phyloP scores from a whole-genome alignment of 2,888 invertebrate species.

The Petrophora chlorosata region DNA sequence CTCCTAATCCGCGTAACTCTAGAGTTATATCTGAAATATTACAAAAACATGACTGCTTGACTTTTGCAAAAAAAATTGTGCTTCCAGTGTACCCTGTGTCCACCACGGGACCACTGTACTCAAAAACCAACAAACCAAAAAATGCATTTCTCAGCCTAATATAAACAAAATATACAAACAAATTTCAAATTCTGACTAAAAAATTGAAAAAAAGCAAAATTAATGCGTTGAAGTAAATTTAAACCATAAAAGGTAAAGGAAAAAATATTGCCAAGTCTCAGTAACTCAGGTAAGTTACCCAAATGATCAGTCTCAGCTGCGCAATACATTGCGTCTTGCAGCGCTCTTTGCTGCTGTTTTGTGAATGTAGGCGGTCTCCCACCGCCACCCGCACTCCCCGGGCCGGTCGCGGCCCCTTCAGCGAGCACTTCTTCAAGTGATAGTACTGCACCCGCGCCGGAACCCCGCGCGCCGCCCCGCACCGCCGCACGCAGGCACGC shows the following conservation, averaged over 20 bases:
- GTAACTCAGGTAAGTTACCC: conserved; percentile 70
- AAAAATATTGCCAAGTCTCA: background rate
- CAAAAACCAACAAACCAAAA: too few relatives aligned
- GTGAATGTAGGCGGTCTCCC: conserved; percentile 81
- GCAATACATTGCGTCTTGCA: conserved; percentile 97
- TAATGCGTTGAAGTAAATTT: too few relatives aligned
- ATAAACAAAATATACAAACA: too few relatives aligned
- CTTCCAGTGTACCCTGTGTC: too few relatives aligned
- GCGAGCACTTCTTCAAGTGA: conserved; percentile 95
- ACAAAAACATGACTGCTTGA: background rate
- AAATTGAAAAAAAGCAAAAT: too few relatives aligned
- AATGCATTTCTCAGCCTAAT: too few relatives aligned
- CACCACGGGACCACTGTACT: too few relatives aligned
- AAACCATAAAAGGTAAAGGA: too few relatives aligned
- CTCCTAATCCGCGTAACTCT: conserved; percentile 92
- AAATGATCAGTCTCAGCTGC: conserved; percentile 96
- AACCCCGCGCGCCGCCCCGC: conserved; percentile 84
- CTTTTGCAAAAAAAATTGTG: too few relatives aligned
- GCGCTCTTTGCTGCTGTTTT: conserved; percentile 91
- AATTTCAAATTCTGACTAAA: too few relatives aligned
- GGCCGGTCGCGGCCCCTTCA: conserved; percentile 85
- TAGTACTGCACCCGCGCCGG: conserved; percentile 87
- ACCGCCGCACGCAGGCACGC: conserved; percentile 88
- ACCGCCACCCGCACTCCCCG: conserved; percentile 67
- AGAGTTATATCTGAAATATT: conserved; percentile 89